Evolutionary conservation across 2,113 vertebrate species (phyloP), one percentile per base, ranked within the genome.

Genomic region (Alethe castanea): DNA sequence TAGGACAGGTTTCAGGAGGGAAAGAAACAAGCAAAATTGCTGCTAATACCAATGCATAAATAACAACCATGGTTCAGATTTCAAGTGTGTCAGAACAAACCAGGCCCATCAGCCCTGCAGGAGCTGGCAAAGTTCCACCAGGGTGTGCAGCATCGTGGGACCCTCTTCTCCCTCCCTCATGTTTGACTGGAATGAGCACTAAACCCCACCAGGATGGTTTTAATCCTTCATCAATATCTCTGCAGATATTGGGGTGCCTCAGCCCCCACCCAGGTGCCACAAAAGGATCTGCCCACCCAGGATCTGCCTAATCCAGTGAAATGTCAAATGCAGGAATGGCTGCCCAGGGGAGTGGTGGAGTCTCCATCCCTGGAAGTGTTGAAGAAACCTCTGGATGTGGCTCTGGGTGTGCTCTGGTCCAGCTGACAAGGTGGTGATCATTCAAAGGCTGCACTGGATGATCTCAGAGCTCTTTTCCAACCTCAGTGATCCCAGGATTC

Each of bases 401-500:
- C 48, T 53, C 64, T 69, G 79, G 64, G 1, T 16, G 29, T 40
- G 50, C 22, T 50, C 62, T 76, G 62, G 19, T 12, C 29, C 47
- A 36, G 69, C 23, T 45, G 78, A 45, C 6, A 15, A 40, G n/a
- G 29, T 47, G 62, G 14, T 29, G 54, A 8, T 4, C 1, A 1
- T 16, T 7, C 70, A 31, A 2, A 62, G 25, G 14, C 5, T 56
- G 47, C 5, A 3, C 3, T 23, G 0, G 5, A 16, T 42, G 25
- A 19, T 23, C 48, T 23, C 54, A 62, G 48, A 69, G 62, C 12
- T 54, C 40, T 28, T 77, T 62, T 42, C 29, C 48, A 62, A 0
- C 14, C 24, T 13, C 40, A 22, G 48, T 6, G 38, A 48, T 1
- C 5, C 47, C 35, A 8, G 0, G 0, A 11, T 20, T n/a, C 40